Evolutionary conservation across 1,140 invertebrate genomes (phyloP).

Genomic region (Papilio glaucus): DNA sequence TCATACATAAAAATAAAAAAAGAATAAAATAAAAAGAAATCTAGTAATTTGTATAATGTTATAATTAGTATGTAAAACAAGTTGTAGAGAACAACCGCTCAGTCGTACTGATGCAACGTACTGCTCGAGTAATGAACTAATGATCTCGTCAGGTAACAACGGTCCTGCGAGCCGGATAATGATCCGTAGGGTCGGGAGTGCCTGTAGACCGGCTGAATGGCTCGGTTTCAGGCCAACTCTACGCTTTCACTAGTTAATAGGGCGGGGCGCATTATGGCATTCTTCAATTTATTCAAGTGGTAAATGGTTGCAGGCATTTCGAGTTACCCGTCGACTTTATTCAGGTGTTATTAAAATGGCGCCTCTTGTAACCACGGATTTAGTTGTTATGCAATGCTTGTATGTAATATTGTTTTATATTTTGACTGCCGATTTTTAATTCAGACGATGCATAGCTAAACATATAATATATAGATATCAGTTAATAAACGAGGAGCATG

Average conservation of each 20-base stretch:
- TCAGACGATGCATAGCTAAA: no score
- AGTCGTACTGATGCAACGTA: not conserved
- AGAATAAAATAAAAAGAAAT: not conserved
- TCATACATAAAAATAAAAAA: not conserved
- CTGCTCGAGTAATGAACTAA: slow-evolving; percentile 24
- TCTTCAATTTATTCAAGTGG: slow-evolving; percentile 29
- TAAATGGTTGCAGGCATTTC: slow-evolving; percentile 22
- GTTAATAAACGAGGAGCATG: no score
- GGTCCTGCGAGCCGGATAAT: slow-evolving; percentile 29
- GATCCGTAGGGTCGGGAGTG: slow-evolving; percentile 20
- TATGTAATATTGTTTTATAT: no score
- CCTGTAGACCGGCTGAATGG: slow-evolving; percentile 25
- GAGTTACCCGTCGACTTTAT: not conserved
- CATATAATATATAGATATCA: no score
- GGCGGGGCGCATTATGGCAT: slow-evolving; percentile 16
- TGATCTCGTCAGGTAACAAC: slow-evolving; percentile 26
- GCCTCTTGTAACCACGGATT: not conserved
- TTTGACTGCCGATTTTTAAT: no score
- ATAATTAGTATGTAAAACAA: not conserved
- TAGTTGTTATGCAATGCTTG: not conserved
- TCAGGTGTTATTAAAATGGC: slow-evolving; percentile 5
- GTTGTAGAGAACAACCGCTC: not conserved
- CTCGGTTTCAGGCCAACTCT: slow-evolving; percentile 30
- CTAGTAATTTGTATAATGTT: not conserved
- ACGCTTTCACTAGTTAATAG: slow-evolving; percentile 26